Conservation (phyloP, 2,113 vertebrate genomes). For the Hylia prasina region DNA sequence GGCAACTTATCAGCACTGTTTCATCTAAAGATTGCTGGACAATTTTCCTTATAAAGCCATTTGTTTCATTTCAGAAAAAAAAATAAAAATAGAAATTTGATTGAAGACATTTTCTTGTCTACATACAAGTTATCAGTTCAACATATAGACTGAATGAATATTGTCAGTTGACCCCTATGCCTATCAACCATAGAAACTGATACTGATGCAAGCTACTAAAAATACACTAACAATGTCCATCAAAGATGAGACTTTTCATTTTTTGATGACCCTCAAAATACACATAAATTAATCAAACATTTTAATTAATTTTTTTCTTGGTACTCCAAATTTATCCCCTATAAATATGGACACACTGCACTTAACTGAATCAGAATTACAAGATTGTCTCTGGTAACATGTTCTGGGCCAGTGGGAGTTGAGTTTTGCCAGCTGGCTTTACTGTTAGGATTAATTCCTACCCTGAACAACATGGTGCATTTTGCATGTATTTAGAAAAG, state of each 20-base stretch:
- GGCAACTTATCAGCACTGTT: neutral
- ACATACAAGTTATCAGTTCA: neutral
- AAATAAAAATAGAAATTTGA: neutral
- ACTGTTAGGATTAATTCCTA: neutral
- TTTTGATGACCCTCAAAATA: neutral
- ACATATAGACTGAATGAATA: neutral
- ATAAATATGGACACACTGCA: neutral
- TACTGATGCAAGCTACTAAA: neutral
- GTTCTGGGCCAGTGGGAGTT: neutral
- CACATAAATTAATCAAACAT: neutral
- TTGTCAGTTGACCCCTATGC: neutral
- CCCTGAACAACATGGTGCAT: fast-evolving
- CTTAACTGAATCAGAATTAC: neutral
- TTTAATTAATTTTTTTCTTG: neutral
- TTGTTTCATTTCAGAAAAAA: neutral
- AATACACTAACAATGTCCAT: fast-evolving
- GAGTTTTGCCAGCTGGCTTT: neutral
- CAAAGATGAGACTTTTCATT: neutral
- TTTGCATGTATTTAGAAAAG: neutral
- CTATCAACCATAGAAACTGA: neutral
- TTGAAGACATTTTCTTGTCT: neutral
- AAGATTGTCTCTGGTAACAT: neutral
- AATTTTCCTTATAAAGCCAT: neutral
- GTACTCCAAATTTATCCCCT: neutral
- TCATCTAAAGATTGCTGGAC: neutral